Percentiles rank a stretch among this genome's conserved stretches.
These are phyloP conservation scores for Carpatolechia fugitivella DNA, from an alignment of 2,888 invertebrate genomes.

Conservation along the genomic window DNA sequence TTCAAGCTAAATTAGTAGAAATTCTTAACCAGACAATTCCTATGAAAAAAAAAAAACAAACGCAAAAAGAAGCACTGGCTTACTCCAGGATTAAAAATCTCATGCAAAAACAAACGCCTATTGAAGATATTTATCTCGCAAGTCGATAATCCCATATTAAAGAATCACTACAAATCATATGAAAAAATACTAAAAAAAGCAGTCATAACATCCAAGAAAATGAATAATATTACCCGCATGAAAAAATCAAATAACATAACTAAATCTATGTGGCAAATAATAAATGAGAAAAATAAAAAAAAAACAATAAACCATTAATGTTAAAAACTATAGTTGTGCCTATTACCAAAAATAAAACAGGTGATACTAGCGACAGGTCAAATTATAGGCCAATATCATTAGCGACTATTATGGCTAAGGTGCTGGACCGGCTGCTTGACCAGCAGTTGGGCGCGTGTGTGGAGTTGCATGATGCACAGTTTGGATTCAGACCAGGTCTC, in stretches of 20 bases:
- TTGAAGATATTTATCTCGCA: conserved; percentile 10
- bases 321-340: no score
- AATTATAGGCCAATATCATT: no score
- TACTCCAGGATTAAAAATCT: neutral
- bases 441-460: no score
- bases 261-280: conserved; percentile 18
- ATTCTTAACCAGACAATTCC: conserved; percentile 3
- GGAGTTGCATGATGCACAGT: no score
- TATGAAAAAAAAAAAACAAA: no score
- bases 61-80: neutral
- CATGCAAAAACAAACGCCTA: conserved; percentile 11
- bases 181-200: conserved; percentile 13
- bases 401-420: no score
- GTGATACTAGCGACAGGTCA: no score
- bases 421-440: no score
- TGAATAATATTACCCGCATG: conserved; percentile 8
- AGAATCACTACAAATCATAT: neutral
- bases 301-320: neutral
- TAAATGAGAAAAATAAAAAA: conserved; percentile 6
- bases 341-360: no score
- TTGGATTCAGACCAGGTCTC: no score
- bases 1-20: conserved; percentile 6
- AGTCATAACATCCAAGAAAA: conserved; percentile 8
- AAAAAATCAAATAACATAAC: conserved; percentile 16
- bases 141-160: conserved; percentile 9